Evolutionary conservation across 35 echinoderm and acorn worm species (phyloP), one percentile per base, ranked within the genome.

Genomic region (Lytechinus variegatus): DNA sequence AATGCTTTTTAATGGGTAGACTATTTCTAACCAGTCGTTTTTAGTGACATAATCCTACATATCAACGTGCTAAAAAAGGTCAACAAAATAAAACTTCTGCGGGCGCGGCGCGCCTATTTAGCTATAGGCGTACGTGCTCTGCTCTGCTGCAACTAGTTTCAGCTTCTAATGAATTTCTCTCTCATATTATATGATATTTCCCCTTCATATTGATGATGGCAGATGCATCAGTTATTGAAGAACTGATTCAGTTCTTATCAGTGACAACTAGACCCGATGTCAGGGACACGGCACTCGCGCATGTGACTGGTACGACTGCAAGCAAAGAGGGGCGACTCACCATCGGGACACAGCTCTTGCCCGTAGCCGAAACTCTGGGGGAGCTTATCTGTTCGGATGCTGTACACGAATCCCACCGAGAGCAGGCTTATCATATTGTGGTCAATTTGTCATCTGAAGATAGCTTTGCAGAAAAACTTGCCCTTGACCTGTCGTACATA

Each of bases 251-350:
- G 79, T 99, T 99, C 90, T 92, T 99, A 9, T 94, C 96, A 8
- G 89, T 87, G 16, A 95, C 97, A 52, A 87, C 98, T n/a, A 94
- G 96, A 87, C 97, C 95, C 21, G 95, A 98, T 55, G 55, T 98
- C 54, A 96, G 89, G 87, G 95, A 95, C 55, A 96, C 95, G 54
- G 98, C 98, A 54, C 61, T 99, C 52, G 86, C 97, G 16, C 96
- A 99, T 92, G 95, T 99, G 14, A 60, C 96, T 24, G 97, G 98
- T 27, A 86, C 97, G 13, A 98, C 98, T 86, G 95, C 95, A 27
- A 86, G 95, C 27, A 55, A 52, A 89, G 97, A 97, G 24, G 98
- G 98, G 6, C 89, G 87, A 28, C 89, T 55, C 6, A 52, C 96
- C 33, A 52, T 96, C 21, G 90, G 92, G 21, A 58, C 94, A 27